Percentiles rank a stretch among this genome's conserved stretches.
Evolutionary conservation across 2,888 invertebrate species (phyloP).

Genomic region (Neoaliturus tenellus): DNA sequence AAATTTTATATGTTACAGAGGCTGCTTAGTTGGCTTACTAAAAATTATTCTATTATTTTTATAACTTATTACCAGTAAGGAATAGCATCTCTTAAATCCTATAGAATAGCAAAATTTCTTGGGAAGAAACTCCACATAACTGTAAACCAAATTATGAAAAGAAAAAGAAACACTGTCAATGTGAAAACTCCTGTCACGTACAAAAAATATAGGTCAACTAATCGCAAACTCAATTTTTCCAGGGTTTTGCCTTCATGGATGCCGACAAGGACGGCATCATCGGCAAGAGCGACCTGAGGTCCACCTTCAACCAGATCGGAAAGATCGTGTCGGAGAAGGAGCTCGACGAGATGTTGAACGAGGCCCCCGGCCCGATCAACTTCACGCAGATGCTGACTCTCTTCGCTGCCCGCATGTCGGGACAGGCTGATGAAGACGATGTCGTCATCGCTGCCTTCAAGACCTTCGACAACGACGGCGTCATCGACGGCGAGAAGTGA

Average conservation of each 20-base stretch:
- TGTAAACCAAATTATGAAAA: too few relatives aligned
- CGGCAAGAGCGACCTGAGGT: conserved; percentile 92
- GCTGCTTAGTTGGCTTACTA: too few relatives aligned
- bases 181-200: too few relatives aligned
- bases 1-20: too few relatives aligned
- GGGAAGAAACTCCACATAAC: too few relatives aligned
- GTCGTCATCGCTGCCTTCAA: conserved; percentile 95
- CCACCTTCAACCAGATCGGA: conserved; percentile 95
- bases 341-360: conserved; percentile 91
- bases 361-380: conserved; percentile 95
- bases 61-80: too few relatives aligned
- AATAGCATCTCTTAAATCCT: too few relatives aligned
- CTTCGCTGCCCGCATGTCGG: conserved; percentile 95
- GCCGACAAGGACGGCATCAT: conserved; percentile 94
- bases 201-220: too few relatives aligned
- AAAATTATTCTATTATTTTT: too few relatives aligned
- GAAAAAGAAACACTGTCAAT: too few relatives aligned
- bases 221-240: conserved; percentile 59
- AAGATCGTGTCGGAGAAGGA: conserved; percentile 93
- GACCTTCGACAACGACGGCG: conserved; percentile 92
- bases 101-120: too few relatives aligned
- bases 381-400: conserved; percentile 95
- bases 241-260: conserved; percentile 98
- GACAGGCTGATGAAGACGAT: conserved; percentile 89
- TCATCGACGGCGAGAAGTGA: conserved; percentile 90